phyloP scores from a whole-genome alignment of 2,797 vertebrate genomes.

The Cyprinella venusta region DNA sequence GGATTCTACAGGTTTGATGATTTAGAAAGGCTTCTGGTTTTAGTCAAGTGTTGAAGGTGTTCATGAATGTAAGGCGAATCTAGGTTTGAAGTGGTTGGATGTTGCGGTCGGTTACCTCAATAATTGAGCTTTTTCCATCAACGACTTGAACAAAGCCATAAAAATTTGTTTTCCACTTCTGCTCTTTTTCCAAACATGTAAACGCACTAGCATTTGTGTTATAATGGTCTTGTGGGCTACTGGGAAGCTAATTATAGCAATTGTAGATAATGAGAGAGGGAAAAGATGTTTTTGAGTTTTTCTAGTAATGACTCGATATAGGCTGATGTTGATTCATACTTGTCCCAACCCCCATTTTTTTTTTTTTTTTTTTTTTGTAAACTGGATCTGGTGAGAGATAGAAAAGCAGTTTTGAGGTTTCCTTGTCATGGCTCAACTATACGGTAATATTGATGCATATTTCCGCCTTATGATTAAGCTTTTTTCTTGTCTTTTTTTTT shows the following conservation, averaged over 20 bases:
- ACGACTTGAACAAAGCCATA: constrained; percentile 55
- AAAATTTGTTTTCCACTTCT: constrained; percentile 55
- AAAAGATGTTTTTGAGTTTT: constrained; percentile 52
- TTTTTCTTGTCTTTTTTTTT: not conserved
- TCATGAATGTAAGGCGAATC: constrained; percentile 28
- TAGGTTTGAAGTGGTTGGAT: constrained; percentile 7
- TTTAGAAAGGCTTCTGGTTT: constrained; percentile 17
- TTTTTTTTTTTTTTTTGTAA: constrained; percentile 22
- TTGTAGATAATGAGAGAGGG: constrained; percentile 49
- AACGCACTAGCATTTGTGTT: constrained; percentile 6
- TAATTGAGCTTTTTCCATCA: constrained; percentile 33
- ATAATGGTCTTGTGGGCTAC: constrained; percentile 34
- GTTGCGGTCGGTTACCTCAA: constrained; percentile 13
- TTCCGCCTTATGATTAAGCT: constrained; percentile 42
- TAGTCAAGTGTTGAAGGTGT: constrained; percentile 21
- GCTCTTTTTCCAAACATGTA: constrained; percentile 2
- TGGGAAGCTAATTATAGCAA: constrained; percentile 49
- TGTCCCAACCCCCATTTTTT: not conserved
- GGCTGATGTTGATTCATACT: constrained; percentile 40
- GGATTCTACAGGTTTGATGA: constrained; percentile 3
- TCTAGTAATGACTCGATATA: constrained; percentile 46
- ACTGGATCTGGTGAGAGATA: constrained; percentile 26
- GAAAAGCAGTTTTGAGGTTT: constrained; percentile 50
- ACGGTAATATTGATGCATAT: constrained; percentile 42
- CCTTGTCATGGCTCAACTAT: constrained; percentile 39